Conservation (phyloP, 2,888 invertebrate genomes). For the Hyalella azteca region DNA sequence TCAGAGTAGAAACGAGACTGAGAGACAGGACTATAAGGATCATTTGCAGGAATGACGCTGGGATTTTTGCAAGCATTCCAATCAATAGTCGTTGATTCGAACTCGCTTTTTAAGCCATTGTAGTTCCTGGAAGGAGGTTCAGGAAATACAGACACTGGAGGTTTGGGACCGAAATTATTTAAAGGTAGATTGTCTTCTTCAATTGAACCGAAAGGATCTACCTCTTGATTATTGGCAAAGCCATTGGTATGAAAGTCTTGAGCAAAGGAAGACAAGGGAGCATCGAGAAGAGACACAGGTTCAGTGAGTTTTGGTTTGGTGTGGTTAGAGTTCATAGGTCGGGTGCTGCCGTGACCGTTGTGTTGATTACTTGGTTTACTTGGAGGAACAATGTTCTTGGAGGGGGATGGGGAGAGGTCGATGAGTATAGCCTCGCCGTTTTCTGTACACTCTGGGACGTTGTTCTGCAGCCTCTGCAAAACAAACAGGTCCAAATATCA, state of each 20-base stretch:
- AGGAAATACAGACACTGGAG: too few species aligned
- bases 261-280: neutral
- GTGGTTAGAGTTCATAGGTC: neutral
- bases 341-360: neutral
- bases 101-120: neutral
- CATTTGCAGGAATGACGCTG: neutral
- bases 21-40: neutral
- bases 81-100: neutral
- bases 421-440: neutral
- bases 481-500: neutral
- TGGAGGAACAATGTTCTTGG: neutral
- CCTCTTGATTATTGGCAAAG: neutral
- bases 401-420: constrained; percentile 17
- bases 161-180: neutral
- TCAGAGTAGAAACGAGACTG: constrained; percentile 20
- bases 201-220: constrained; percentile 29
- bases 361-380: neutral
- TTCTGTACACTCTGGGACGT: neutral
- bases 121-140: too few species aligned
- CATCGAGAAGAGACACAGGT: constrained; percentile 2
- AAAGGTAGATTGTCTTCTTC: constrained; percentile 5
- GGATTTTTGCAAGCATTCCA: neutral
- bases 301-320: neutral
- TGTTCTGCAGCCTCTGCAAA: neutral
- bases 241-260: neutral